These are phyloP conservation scores for Centruroides vittatus DNA, from an alignment of 1,140 invertebrate genomes.

Conservation along the genomic window DNA sequence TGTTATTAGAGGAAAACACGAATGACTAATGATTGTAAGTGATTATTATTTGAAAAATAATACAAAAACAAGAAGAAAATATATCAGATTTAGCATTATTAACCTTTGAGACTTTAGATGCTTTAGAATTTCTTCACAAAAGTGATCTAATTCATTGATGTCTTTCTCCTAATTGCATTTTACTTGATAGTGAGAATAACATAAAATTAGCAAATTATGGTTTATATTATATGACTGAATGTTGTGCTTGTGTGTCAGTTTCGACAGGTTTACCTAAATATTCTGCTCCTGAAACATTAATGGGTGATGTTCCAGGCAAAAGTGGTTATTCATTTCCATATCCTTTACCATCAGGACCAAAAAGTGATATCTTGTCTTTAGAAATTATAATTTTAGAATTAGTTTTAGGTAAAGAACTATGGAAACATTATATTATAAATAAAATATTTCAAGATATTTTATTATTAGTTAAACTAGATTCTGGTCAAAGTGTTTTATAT, in stretches of 20 bases:
- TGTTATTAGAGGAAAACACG: conserved; percentile 83
- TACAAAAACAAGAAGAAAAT: conserved; percentile 15
- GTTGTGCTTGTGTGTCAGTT: conserved; percentile 70
- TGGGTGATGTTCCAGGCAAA: conserved; percentile 29
- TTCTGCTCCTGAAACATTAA: conserved; percentile 67
- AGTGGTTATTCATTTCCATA: neutral
- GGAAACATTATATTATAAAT: neutral
- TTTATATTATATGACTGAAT: conserved; percentile 76
- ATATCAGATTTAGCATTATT: conserved; percentile 41
- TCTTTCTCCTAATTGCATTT: conserved; percentile 67
- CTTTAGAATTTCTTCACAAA: conserved; percentile 54
- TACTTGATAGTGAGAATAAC: conserved; percentile 48
- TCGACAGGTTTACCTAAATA: conserved; percentile 73
- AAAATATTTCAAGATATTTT: conserved; percentile 7
- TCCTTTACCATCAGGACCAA: conserved; percentile 28
- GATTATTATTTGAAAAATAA: conserved; percentile 56
- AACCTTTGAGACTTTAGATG: conserved; percentile 53
- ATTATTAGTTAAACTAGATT: conserved; percentile 7
- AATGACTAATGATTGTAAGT: conserved; percentile 73
- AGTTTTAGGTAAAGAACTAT: conserved; percentile 30
- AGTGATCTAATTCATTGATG: conserved; percentile 61
- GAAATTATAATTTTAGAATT: conserved; percentile 74
- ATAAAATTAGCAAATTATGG: conserved; percentile 87
- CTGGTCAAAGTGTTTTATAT: conserved; percentile 12
- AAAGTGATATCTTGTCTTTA: conserved; percentile 80